Evolutionary conservation across 2,888 invertebrate genomes (phyloP).

Genomic region (Drosophila quasianomalipes): DNA sequence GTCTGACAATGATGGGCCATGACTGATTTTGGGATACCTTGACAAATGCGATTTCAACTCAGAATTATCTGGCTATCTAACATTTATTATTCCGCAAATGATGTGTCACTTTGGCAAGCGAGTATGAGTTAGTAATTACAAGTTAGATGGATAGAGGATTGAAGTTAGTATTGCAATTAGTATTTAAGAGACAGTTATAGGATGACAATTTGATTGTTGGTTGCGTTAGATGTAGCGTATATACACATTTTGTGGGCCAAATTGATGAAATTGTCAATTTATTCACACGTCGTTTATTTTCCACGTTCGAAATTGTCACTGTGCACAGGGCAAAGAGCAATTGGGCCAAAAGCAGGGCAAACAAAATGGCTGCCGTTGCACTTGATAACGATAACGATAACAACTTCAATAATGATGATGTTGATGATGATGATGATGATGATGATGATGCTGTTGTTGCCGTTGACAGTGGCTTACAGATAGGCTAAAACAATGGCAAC

Average conservation of each 20-base stretch:
- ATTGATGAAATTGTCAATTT: slow-evolving; percentile 70
- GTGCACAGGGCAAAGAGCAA: slow-evolving; percentile 1
- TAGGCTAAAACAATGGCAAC: slow-evolving; percentile 28
- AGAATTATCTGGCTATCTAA: neutral
- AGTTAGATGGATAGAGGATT: neutral
- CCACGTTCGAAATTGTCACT: slow-evolving; percentile 5
- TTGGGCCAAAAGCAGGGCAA: neutral
- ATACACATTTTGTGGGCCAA: slow-evolving; percentile 26
- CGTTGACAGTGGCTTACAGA: slow-evolving; percentile 37
- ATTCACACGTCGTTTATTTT: slow-evolving; percentile 69
- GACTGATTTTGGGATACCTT: slow-evolving; percentile 21
- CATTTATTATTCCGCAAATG: slow-evolving; percentile 18
- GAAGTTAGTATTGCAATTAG: slow-evolving; percentile 25
- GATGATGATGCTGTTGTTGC: slow-evolving; percentile 24
- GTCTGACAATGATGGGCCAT: slow-evolving; percentile 27
- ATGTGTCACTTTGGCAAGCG: neutral
- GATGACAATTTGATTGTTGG: slow-evolving; percentile 12
- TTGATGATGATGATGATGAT: slow-evolving; percentile 26
- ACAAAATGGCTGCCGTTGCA: slow-evolving; percentile 41
- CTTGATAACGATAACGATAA: slow-evolving; percentile 37
- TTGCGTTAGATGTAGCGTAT: neutral
- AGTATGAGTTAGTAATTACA: slow-evolving; percentile 23
- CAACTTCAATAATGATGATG: slow-evolving; percentile 9
- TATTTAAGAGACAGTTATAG: neutral
- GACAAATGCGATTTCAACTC: slow-evolving; percentile 16